Evolutionary conservation across 1,140 invertebrate genomes (phyloP).

Genomic region (Brachionus koreanus): DNA sequence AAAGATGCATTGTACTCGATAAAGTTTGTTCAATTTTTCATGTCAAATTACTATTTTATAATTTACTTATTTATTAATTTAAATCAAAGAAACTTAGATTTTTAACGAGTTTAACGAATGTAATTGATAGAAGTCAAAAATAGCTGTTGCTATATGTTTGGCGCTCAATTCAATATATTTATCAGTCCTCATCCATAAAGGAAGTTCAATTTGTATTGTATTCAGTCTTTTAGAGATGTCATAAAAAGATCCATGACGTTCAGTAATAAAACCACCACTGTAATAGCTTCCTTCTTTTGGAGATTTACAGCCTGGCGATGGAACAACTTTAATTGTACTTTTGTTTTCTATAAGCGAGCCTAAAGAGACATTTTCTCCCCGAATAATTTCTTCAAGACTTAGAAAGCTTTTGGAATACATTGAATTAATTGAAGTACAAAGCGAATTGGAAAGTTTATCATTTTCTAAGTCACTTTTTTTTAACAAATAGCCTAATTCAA

Average conservation of each 20-base stretch:
- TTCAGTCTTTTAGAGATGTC: conserved; percentile 41
- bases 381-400: conserved; percentile 7
- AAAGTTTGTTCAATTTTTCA: too few species aligned
- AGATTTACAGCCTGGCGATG: conserved; percentile 41
- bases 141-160: conserved; percentile 15
- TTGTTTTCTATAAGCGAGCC: conserved; percentile 2
- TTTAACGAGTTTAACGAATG: conserved; percentile 9
- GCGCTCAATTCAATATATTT: conserved; percentile 5
- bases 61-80: not conserved
- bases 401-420: not conserved
- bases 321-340: conserved; percentile 39
- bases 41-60: too few species aligned
- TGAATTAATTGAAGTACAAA: not conserved
- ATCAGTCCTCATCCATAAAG: conserved; percentile 31
- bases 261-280: conserved; percentile 45
- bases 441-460: not conserved
- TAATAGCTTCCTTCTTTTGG: conserved; percentile 45
- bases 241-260: conserved; percentile 44
- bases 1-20: too few species aligned
- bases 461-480: conserved; percentile 10
- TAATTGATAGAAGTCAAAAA: conserved; percentile 8
- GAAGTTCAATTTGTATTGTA: conserved; percentile 46
- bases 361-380: conserved; percentile 21
- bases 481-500: conserved; percentile 46
- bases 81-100: not conserved